These are phyloP conservation scores for Gambusia holbrooki DNA, from an alignment of 2,113 vertebrate genomes.

Conservation along the genomic window DNA sequence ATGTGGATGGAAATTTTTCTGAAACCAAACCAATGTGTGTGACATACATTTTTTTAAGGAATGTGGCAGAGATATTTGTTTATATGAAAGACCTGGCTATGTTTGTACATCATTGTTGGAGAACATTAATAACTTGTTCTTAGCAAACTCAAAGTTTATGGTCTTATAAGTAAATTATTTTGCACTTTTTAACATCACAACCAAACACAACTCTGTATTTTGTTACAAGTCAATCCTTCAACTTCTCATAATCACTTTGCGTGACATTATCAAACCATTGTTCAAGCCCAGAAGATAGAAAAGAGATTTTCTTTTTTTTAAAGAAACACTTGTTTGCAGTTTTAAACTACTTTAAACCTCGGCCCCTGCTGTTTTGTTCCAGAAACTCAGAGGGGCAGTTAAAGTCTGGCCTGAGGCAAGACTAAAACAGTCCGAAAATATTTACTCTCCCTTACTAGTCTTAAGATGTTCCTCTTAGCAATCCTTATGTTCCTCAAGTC, in stretches of 20 bases:
- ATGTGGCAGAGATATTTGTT: too few relatives aligned
- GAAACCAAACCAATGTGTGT: too few relatives aligned
- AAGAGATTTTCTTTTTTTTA: not conserved
- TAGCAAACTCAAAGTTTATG: not conserved
- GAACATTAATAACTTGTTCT: not conserved
- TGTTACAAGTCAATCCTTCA: not conserved
- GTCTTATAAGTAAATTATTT: too few relatives aligned
- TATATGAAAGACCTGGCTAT: too few relatives aligned
- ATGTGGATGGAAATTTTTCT: too few relatives aligned
- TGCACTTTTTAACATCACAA: too few relatives aligned
- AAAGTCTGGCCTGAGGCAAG: constrained; percentile 9
- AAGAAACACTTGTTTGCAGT: not conserved
- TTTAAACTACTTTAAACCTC: not conserved
- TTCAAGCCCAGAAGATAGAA: not conserved
- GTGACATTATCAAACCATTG: not conserved
- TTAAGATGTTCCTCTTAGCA: not conserved
- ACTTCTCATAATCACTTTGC: not conserved
- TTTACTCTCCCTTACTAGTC: constrained; percentile 26
- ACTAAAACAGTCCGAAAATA: not conserved
- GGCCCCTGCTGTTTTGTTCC: not conserved
- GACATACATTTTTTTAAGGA: too few relatives aligned
- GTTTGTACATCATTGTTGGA: not conserved
- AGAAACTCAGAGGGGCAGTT: constrained; percentile 5
- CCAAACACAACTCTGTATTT: too few relatives aligned
- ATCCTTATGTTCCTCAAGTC: not conserved